Conservation (phyloP, 2,888 invertebrate genomes). For the Sipha maydis region DNA sequence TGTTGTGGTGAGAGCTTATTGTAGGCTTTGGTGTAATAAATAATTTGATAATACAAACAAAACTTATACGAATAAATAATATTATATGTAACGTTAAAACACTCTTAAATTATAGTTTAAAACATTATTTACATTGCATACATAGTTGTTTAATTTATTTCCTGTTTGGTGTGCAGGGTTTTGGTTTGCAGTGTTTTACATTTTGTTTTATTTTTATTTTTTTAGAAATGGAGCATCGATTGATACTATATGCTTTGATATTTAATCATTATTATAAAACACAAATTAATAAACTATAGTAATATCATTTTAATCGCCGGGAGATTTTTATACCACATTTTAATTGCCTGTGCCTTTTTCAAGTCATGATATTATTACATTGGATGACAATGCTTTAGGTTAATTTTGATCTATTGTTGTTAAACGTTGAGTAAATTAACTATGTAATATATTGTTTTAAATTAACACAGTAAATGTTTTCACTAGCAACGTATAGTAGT, state of each 20-base stretch:
- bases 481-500: conserved; percentile 45
- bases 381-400: conserved; percentile 44
- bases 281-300: conserved; percentile 45
- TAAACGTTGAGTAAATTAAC: conserved; percentile 44
- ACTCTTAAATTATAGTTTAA: conserved; percentile 40
- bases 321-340: conserved; percentile 27
- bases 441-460: conserved; percentile 42
- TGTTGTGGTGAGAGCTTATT: conserved; percentile 50
- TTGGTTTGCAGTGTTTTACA: conserved; percentile 59
- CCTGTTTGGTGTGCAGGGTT: conserved; percentile 61
- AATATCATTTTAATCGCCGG: conserved; percentile 29
- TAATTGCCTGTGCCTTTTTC: conserved; percentile 40
- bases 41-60: conserved; percentile 31
- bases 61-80: conserved; percentile 38
- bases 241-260: conserved; percentile 44
- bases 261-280: conserved; percentile 42
- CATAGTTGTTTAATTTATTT: conserved; percentile 47
- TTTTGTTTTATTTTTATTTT: conserved; percentile 42
- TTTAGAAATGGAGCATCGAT: conserved; percentile 48
- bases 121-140: conserved; percentile 25
- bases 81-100: conserved; percentile 20
- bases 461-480: conserved; percentile 55
- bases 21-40: conserved; percentile 57
- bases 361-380: conserved; percentile 32
- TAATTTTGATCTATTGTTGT: conserved; percentile 28